Evolutionary conservation across 1,140 invertebrate genomes (phyloP).

Genomic region (Ceratitis capitata): DNA sequence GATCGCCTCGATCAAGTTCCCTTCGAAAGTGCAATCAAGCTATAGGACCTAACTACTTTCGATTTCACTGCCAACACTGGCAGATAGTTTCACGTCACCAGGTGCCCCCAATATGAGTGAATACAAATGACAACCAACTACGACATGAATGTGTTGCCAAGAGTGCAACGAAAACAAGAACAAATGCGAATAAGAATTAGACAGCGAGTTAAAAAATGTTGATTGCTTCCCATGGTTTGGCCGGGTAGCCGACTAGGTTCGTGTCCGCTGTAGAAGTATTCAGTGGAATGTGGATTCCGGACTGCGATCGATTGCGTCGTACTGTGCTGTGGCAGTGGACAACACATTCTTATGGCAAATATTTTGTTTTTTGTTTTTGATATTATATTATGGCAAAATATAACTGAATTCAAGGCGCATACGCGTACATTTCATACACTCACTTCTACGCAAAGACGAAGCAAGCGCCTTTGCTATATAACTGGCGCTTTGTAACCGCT

Average conservation of each 20-base stretch:
- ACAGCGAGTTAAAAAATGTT: slow-evolving; percentile 18
- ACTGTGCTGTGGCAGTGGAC: neutral
- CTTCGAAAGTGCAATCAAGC: neutral
- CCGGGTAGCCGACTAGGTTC: neutral
- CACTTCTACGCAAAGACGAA: neutral
- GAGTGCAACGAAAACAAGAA: neutral
- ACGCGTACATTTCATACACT: neutral
- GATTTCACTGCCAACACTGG: neutral
- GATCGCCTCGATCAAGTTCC: too few relatives aligned
- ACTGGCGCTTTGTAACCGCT: too few relatives aligned
- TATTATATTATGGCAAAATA: slow-evolving; percentile 9
- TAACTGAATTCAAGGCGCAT: neutral
- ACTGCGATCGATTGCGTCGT: neutral
- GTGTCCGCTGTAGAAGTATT: neutral
- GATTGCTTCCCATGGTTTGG: slow-evolving; percentile 23
- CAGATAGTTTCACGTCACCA: neutral
- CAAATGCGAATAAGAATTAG: slow-evolving; percentile 1
- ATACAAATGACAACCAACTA: neutral
- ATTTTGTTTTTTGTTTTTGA: neutral
- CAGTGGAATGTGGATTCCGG: neutral
- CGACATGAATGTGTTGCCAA: neutral
- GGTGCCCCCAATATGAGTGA: neutral
- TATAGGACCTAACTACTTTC: neutral
- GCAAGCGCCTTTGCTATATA: too few relatives aligned
- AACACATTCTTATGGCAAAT: slow-evolving; percentile 2